Percentiles rank a stretch among this genome's conserved stretches.
Evolutionary conservation across 2,797 vertebrate species (phyloP).

Genomic region (Mormyrus proboscirostris): DNA sequence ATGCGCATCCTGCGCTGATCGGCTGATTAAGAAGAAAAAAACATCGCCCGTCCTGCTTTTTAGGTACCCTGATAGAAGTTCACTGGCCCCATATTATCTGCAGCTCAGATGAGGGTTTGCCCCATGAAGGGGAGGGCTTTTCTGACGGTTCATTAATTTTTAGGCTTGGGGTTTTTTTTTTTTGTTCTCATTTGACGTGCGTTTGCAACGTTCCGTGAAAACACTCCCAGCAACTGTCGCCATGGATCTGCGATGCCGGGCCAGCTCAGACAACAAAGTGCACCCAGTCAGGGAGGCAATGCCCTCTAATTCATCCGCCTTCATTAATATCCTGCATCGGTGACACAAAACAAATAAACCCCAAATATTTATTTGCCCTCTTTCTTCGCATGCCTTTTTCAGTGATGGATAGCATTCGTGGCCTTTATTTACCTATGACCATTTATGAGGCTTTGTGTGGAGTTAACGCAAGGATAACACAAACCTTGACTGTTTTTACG

Average conservation of each 20-base stretch:
- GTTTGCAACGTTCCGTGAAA: slow-evolving; percentile 19
- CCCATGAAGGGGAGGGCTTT: background rate
- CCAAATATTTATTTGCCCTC: background rate
- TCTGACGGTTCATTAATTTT: background rate
- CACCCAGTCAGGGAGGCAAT: slow-evolving; percentile 2
- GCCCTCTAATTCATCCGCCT: slow-evolving; percentile 6
- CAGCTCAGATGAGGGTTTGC: background rate
- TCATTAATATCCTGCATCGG: slow-evolving; percentile 1
- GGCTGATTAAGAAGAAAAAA: background rate
- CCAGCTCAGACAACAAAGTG: slow-evolving; percentile 16
- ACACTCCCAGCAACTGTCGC: background rate
- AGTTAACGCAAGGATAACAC: background rate
- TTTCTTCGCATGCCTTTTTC: background rate
- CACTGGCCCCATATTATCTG: background rate
- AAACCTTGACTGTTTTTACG: background rate
- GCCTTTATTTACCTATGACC: slow-evolving; percentile 1
- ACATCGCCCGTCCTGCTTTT: background rate
- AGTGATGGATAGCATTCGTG: background rate
- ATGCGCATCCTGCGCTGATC: background rate
- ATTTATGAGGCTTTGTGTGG: background rate
- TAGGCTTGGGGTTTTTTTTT: background rate
- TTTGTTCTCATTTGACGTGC: slow-evolving; percentile 15
- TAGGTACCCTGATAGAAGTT: background rate
- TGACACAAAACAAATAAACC: slow-evolving; percentile 8
- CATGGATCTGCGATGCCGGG: background rate